Evolutionary conservation across 2,113 vertebrate genomes (phyloP), one percentile per base, ranked within the genome.

Genomic region (Ptilorrhoa leucosticta): DNA sequence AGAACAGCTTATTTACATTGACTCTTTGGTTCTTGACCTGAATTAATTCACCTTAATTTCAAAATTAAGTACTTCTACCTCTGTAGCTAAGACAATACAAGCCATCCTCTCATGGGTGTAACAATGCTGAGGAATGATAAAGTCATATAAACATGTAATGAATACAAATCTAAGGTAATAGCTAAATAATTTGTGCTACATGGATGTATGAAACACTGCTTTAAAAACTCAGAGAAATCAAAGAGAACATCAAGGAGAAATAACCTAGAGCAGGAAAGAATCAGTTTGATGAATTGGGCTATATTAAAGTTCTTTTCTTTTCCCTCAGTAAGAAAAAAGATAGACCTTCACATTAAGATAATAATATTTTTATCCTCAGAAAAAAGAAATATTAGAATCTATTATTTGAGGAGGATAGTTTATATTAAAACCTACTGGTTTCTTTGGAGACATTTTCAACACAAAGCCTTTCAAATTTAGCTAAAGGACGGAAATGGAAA

Each of bases 221-320:
- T 96, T 98, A 94, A 96, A 97, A 97, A 93, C 76, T 92, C 79
- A 70, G 51, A 95, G 40, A 53, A 96, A 93, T 81, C 47, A 97
- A 95, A 95, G 57, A 66, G 56, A 98, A 87, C 97, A 96, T 95
- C 88, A 96, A 60, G 93, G 95, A 97, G 90, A 96, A 98, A 97
- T 95, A 97, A 97, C 87, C 73, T 90, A 94, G 40, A 97, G 92
- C 72, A 94, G 97, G 60, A 95, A 97, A 96, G 48, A 94, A 94
- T 93, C 87, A 91, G 47, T 95, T 95, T 97, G 96, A 97, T 97
- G 73, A 98, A 97, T 91, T 96, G 57, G 51, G 39, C 33, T 96
- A 82, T 93, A 97, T 95, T 97, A 96, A 97, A 97, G 56, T 73
- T 71, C 13, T n/a, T 63, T 63, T 79, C 37, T 53, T 33, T 10